These are phyloP conservation scores for Antechinus flavipes DNA, from an alignment of 2,113 vertebrate genomes.

Conservation along the genomic window DNA sequence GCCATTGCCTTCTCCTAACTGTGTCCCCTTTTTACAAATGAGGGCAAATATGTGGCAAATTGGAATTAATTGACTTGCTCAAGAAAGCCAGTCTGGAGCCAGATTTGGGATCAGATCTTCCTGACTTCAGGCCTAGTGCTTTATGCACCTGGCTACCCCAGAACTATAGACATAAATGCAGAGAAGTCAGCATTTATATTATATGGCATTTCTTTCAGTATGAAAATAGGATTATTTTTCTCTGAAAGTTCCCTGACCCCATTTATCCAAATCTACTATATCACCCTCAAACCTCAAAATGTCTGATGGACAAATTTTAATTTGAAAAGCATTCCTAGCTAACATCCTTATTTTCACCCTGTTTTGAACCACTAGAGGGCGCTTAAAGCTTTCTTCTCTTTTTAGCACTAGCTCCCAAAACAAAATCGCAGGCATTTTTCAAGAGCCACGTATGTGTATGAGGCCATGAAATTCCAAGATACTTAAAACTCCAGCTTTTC, in stretches of 20 bases:
- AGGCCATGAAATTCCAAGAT: neutral
- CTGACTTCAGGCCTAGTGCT: neutral
- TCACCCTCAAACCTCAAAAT: too few species aligned
- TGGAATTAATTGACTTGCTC: neutral
- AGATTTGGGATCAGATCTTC: neutral
- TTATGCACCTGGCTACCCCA: neutral
- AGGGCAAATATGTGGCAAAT: neutral
- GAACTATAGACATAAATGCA: neutral
- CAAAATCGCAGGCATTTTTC: neutral
- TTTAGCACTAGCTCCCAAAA: neutral
- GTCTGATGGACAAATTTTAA: neutral
- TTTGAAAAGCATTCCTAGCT: neutral
- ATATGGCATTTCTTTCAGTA: neutral
- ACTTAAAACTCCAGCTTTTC: neutral
- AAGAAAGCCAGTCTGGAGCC: neutral
- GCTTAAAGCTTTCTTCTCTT: slow-evolving; percentile 40
- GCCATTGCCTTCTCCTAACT: neutral
- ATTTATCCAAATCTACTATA: neutral
- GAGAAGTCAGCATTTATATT: neutral
- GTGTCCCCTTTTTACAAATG: neutral
- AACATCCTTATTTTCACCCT: neutral
- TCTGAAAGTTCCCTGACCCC: neutral
- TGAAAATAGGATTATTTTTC: neutral
- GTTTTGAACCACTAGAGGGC: slow-evolving; percentile 60
- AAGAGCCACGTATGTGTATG: neutral